A percentile compares a stretch with the other conserved stretches of the same genome.
Conservation (phyloP, 92 coral and sea anemone species). For the Palythoa grandiflora region DNA sequence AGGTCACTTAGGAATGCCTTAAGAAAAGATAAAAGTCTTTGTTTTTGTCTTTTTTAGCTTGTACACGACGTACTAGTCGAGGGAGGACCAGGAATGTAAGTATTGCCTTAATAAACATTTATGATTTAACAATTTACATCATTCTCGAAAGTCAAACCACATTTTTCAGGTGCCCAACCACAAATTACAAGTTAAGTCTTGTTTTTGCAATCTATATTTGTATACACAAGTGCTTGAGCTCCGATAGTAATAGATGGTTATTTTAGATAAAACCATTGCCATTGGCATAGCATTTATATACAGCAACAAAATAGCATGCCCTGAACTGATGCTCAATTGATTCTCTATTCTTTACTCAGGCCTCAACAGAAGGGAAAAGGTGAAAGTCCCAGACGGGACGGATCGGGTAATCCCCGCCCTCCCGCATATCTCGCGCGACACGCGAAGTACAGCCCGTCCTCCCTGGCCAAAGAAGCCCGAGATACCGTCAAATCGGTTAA, state of each 20-base stretch:
- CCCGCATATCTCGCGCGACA: slow-evolving; percentile 94
- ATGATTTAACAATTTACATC: too few species aligned
- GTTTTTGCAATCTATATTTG: too few species aligned
- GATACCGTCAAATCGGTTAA: slow-evolving; percentile 91
- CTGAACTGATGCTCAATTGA: background rate
- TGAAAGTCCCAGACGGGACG: slow-evolving; percentile 79
- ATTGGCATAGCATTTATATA: background rate
- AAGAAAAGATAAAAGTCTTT: background rate
- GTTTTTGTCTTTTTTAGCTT: slow-evolving; percentile 55
- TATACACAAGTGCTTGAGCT: too few species aligned
- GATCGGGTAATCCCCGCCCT: slow-evolving; percentile 73
- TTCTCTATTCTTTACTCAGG: slow-evolving; percentile 54
- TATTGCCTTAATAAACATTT: background rate
- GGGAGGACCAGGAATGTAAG: slow-evolving; percentile 78
- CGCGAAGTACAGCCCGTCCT: slow-evolving; percentile 79
- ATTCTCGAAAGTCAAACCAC: too few species aligned
- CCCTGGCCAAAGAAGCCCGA: slow-evolving; percentile 94
- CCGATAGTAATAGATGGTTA: too few species aligned
- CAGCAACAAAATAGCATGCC: background rate
- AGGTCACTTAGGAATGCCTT: too few species aligned
- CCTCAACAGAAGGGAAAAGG: slow-evolving; percentile 85
- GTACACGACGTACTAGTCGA: slow-evolving; percentile 84
- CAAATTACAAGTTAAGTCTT: too few species aligned
- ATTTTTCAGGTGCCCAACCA: too few species aligned
- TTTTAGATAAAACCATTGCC: too few species aligned